Conservation (phyloP, 2,797 vertebrate genomes). For the Cynodonichthys magdalenae region DNA sequence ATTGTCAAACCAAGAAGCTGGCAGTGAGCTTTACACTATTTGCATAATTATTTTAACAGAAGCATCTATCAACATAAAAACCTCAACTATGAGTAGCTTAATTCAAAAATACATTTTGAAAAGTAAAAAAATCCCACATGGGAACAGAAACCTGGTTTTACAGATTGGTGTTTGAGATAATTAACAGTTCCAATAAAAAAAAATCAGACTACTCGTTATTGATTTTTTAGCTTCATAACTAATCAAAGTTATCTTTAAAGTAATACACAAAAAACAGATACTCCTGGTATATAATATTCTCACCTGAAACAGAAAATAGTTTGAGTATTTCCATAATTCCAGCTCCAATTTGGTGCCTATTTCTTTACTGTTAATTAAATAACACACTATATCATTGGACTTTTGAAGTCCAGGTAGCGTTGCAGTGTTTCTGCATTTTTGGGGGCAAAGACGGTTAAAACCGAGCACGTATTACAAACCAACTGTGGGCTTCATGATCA, state of each 20-base stretch:
- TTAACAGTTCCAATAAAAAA: slow-evolving; percentile 31
- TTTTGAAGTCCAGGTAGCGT: neutral
- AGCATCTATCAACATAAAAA: slow-evolving; percentile 25
- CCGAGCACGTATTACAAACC: neutral
- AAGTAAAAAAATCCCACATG: slow-evolving; percentile 1
- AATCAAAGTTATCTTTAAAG: slow-evolving; percentile 15
- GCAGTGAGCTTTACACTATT: neutral
- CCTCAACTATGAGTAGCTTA: slow-evolving; percentile 15
- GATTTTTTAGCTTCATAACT: slow-evolving; percentile 7
- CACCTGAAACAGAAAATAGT: too few relatives aligned
- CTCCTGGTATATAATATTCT: neutral
- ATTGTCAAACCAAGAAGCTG: neutral
- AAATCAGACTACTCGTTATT: neutral
- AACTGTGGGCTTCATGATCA: neutral
- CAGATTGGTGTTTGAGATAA: slow-evolving; percentile 9
- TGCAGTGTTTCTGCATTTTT: neutral
- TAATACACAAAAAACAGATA: neutral
- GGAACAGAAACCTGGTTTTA: slow-evolving; percentile 22
- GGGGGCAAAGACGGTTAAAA: neutral
- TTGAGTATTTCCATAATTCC: neutral
- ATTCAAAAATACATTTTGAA: slow-evolving; percentile 24
- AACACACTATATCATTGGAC: too few relatives aligned
- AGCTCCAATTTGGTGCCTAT: neutral
- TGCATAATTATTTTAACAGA: slow-evolving; percentile 38
- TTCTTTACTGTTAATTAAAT: neutral